phyloP scores from a whole-genome alignment of 1,140 invertebrate genomes.

The Drusus annulatus region DNA sequence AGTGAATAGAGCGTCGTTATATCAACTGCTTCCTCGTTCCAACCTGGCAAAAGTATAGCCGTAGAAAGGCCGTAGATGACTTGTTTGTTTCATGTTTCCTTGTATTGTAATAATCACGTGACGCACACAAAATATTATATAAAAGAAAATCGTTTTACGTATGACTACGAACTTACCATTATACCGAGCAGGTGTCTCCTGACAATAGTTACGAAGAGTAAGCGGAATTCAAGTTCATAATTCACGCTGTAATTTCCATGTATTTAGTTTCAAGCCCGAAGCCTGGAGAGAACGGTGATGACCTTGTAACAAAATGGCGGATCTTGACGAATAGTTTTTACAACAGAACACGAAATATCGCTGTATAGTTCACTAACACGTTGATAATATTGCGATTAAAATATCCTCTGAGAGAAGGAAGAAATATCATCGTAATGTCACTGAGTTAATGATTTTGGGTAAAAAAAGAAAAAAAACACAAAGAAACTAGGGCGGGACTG shows the following conservation, averaged over 20 bases:
- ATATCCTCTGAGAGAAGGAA: background rate
- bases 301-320: slow-evolving; percentile 18
- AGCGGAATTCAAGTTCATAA: slow-evolving; percentile 6
- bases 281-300: background rate
- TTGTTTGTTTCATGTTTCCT: too few relatives aligned
- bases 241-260: background rate
- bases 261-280: background rate
- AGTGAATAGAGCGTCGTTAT: too few relatives aligned
- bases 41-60: too few relatives aligned
- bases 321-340: background rate
- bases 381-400: background rate
- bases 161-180: slow-evolving; percentile 24
- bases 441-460: slow-evolving; percentile 7
- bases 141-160: background rate
- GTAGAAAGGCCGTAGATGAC: too few relatives aligned
- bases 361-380: slow-evolving; percentile 8
- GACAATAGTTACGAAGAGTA: slow-evolving; percentile 4
- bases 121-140: slow-evolving; percentile 1
- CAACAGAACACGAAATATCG: slow-evolving; percentile 14
- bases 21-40: too few relatives aligned
- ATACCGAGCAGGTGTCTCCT: background rate
- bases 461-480: background rate
- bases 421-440: background rate
- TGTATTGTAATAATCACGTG: background rate
- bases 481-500: slow-evolving; percentile 6